Percentiles rank a stretch among this genome's conserved stretches.
Evolutionary conservation across 2,113 vertebrate species (phyloP).

Genomic region (Rattus norvegicus): GRCr8 NC_086021.1:73864001-73864500

Average conservation of each 20-base stretch:
- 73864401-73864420: background rate
- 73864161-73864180: background rate
- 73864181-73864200: background rate
- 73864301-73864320: background rate
- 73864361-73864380: background rate
- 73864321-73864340: background rate
- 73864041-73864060: background rate
- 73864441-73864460: background rate
- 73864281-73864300: background rate
- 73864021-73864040: background rate
- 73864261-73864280: background rate
- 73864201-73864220: background rate
- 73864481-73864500: background rate
- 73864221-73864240: background rate
- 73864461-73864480: background rate
- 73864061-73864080: background rate
- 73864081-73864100: background rate
- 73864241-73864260: background rate
- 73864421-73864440: background rate
- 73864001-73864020: background rate
- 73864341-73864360: background rate
- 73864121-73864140: background rate
- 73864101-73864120: background rate
- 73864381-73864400: background rate
- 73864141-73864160: background rate